Conservation (phyloP, 2,113 vertebrate genomes). For the Cynopterus brachyotis region DNA sequence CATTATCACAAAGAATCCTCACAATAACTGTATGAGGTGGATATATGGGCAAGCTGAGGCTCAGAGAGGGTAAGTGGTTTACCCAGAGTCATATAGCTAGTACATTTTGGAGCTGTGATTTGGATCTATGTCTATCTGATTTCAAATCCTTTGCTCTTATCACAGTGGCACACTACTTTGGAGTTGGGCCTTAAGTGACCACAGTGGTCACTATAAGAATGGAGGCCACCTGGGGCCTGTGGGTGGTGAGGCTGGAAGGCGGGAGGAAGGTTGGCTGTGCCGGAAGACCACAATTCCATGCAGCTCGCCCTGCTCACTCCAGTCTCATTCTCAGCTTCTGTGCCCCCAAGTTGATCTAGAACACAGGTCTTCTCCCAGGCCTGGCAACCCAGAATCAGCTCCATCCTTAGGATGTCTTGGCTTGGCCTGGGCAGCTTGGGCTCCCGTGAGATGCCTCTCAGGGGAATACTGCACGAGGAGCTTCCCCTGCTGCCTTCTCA, state of each 20-base stretch:
- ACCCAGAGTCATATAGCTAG: background rate
- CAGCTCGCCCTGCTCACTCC: background rate
- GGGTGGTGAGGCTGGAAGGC: background rate
- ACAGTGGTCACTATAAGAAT: background rate
- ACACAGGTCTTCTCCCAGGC: background rate
- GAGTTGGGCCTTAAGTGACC: background rate
- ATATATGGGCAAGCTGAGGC: background rate
- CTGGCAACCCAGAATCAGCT: background rate
- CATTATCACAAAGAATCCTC: background rate
- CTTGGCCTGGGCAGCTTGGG: background rate
- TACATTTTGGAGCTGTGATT: background rate
- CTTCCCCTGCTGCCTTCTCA: background rate
- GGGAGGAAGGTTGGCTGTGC: background rate
- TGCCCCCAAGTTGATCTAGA: background rate
- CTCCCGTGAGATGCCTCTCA: background rate
- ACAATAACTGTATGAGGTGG: background rate
- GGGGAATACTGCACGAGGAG: background rate
- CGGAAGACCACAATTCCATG: background rate
- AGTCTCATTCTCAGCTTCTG: background rate
- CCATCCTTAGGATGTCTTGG: too few relatives aligned
- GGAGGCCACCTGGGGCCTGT: background rate
- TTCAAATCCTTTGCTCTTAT: conserved; percentile 12
- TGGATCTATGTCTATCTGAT: background rate
- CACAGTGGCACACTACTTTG: background rate
- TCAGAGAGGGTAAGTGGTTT: background rate